Percentiles rank a stretch among this genome's conserved stretches.
Conservation (phyloP, 2,113 vertebrate species). For the Ascaphus truei region DNA sequence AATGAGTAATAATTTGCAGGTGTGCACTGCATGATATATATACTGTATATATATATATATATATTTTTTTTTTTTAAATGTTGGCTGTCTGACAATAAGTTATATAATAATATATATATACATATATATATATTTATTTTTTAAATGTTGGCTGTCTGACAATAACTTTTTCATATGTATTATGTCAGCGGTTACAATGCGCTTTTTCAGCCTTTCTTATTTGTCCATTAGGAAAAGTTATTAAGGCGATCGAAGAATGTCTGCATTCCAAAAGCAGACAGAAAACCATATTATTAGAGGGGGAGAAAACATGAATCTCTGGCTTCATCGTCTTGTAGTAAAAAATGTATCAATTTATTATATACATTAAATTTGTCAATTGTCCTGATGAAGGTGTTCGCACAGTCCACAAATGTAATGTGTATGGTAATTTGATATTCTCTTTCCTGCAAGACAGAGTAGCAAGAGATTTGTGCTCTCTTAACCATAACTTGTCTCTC, state of each 20-base stretch:
- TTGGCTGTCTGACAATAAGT: constrained; percentile 1
- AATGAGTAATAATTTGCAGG: constrained; percentile 25
- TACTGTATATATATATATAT: no score
- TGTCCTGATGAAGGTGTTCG: constrained; percentile 30
- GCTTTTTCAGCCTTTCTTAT: not conserved
- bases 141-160: not conserved
- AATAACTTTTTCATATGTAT: constrained; percentile 18
- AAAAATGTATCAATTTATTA: constrained; percentile 19
- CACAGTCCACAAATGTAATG: constrained; percentile 26
- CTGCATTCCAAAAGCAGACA: constrained; percentile 21
- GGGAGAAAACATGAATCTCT: not conserved
- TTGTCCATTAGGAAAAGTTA: constrained; percentile 31
- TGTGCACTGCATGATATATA: constrained; percentile 15
- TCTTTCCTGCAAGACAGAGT: constrained; percentile 19
- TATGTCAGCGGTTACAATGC: not conserved
- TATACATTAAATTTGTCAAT: constrained; percentile 32
- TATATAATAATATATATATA: no score
- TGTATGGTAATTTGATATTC: constrained; percentile 31
- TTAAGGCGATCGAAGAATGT: constrained; percentile 19
- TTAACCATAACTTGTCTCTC: constrained; percentile 16
- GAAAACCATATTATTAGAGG: constrained; percentile 16
- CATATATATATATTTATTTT: no score
- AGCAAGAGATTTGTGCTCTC: constrained; percentile 22
- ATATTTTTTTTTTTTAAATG: constrained; percentile 1
- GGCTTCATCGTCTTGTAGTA: constrained; percentile 3